phyloP scores from a whole-genome alignment of 2,113 vertebrate genomes.

The Ornithorhynchus anatinus region DNA sequence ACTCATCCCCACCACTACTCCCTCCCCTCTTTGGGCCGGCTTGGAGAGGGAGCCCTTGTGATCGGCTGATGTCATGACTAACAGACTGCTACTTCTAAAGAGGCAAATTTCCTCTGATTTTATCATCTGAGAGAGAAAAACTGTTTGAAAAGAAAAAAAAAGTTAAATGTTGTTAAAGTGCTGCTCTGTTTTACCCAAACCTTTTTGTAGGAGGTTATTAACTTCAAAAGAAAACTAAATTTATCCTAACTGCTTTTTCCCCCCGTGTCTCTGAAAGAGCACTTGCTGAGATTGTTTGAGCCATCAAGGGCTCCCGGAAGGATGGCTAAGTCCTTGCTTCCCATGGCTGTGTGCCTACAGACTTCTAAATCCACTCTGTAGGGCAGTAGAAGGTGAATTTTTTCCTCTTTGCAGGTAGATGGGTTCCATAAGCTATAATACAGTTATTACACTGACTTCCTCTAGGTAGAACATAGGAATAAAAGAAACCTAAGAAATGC shows the following conservation, averaged over 20 bases:
- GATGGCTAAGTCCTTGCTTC: conserved; percentile 12
- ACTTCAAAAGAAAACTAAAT: conserved; percentile 70
- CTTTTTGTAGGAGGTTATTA: conserved; percentile 68
- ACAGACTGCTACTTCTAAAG: conserved; percentile 63
- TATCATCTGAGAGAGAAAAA: conserved; percentile 39
- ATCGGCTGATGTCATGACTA: conserved; percentile 51
- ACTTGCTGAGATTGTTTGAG: conserved; percentile 27
- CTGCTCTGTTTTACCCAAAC: conserved; percentile 63
- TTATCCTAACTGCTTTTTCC: conserved; percentile 41
- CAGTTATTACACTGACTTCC: conserved; percentile 53
- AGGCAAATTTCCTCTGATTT: conserved; percentile 58
- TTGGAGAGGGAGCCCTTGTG: conserved; percentile 51
- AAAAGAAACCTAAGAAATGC: conserved; percentile 30
- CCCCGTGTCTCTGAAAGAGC: conserved; percentile 49
- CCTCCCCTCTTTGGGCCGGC: conserved; percentile 55
- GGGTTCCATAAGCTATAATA: conserved; percentile 43
- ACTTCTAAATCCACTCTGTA: conserved; percentile 54
- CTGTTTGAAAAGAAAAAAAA: conserved; percentile 56
- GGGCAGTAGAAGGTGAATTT: conserved; percentile 42
- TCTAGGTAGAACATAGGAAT: conserved; percentile 32
- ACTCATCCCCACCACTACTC: too few species aligned
- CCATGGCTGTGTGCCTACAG: conserved; percentile 15
- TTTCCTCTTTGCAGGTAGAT: conserved; percentile 32
- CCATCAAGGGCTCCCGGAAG: conserved; percentile 45
- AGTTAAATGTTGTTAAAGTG: conserved; percentile 47